Evolutionary conservation across 2,888 invertebrate genomes (phyloP).

Genomic region (Acrobeloides nanus): DNA sequence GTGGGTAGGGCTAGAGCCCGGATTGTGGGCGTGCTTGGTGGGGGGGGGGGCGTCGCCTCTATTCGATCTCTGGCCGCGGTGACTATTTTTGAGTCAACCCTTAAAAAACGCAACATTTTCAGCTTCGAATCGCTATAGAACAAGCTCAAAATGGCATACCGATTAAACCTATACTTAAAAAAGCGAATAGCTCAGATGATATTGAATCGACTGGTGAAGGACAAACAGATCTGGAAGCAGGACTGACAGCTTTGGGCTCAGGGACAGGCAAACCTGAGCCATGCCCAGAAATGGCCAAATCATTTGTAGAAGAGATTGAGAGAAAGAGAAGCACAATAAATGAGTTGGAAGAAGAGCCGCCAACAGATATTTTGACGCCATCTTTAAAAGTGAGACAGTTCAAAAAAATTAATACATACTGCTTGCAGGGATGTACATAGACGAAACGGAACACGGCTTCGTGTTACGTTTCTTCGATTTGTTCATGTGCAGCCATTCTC

Average conservation of each 20-base stretch:
- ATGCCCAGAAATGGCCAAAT: conserved; percentile 9
- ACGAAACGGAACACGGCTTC: too few relatives aligned
- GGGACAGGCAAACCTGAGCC: too few relatives aligned
- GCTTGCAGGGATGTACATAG: too few relatives aligned
- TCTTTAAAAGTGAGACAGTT: conserved; percentile 30
- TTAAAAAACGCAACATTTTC: conserved; percentile 5
- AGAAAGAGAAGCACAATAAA: conserved; percentile 5
- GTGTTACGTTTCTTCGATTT: too few relatives aligned
- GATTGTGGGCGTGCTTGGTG: too few relatives aligned
- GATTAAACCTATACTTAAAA: background rate
- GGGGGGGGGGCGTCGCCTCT: too few relatives aligned
- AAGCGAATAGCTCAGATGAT: background rate
- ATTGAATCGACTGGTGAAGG: conserved; percentile 4
- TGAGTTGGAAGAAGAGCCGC: background rate
- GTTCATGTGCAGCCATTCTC: conserved; percentile 6
- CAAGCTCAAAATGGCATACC: conserved; percentile 29
- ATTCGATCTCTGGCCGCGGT: too few relatives aligned
- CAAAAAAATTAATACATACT: conserved; percentile 11
- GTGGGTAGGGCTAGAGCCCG: too few relatives aligned
- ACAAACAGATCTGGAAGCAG: too few relatives aligned
- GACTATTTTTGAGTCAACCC: conserved; percentile 1
- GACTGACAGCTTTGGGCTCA: too few relatives aligned
- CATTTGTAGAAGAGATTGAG: conserved; percentile 16
- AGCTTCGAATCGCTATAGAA: conserved; percentile 32
- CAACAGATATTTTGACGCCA: conserved; percentile 40